phyloP scores from a whole-genome alignment of 2,113 vertebrate species.

The Dipodomys spectabilis region DNA sequence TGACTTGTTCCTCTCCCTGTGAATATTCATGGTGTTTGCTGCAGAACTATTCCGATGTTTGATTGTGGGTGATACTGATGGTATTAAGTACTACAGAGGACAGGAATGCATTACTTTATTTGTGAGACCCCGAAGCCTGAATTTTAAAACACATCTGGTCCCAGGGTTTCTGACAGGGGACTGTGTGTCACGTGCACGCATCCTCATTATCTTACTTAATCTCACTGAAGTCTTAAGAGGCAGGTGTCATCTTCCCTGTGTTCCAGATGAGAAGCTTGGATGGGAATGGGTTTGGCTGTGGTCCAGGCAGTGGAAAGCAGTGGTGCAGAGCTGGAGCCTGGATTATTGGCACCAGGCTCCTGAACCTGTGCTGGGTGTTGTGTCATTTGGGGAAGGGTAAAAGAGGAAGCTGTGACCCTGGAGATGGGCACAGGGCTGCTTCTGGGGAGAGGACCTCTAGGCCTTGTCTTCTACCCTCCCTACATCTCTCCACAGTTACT shows the following conservation, averaged over 20 bases:
- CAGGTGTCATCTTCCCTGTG: neutral
- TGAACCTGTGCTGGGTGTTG: fast-evolving
- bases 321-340: neutral
- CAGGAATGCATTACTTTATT: neutral
- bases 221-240: neutral
- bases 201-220: neutral
- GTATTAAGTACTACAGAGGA: neutral
- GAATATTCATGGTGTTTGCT: neutral
- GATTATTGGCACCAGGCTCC: neutral
- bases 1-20: neutral
- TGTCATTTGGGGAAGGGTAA: fast-evolving
- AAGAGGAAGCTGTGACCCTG: neutral
- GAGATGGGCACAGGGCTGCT: neutral
- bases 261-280: neutral
- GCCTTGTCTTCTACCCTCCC: neutral
- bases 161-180: neutral
- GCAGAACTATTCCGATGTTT: neutral
- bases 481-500: neutral
- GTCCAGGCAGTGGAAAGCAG: neutral
- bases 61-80: neutral
- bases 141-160: neutral
- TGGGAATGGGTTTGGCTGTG: neutral
- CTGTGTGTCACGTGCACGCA: fast-evolving
- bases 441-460: too few species aligned
- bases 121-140: neutral